A percentile compares a stretch with the other conserved stretches of the same genome.
Evolutionary conservation across 2,113 vertebrate species (phyloP).

Genomic region (Rhinogobius similis): DNA sequence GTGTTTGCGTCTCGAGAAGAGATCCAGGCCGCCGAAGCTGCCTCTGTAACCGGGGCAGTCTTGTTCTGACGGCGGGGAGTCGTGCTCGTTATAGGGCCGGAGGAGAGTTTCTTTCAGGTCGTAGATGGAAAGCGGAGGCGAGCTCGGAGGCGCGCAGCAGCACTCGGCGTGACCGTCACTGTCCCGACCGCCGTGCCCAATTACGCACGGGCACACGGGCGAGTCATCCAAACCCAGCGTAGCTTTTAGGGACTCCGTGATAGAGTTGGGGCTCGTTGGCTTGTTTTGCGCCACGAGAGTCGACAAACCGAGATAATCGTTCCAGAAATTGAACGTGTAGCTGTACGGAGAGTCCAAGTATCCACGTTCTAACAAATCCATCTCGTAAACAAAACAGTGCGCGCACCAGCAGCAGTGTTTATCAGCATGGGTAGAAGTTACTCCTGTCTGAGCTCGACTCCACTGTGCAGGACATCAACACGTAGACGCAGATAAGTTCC

Average conservation of each 20-base stretch:
- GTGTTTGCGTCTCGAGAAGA: conserved; percentile 76
- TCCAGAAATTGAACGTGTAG: conserved; percentile 85
- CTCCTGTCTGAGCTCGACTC: conserved; percentile 20
- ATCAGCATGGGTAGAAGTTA: conserved; percentile 44
- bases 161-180: conserved; percentile 68
- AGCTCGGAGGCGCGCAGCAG: conserved; percentile 69
- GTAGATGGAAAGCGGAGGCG: conserved; percentile 71
- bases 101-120: conserved; percentile 77
- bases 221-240: conserved; percentile 79
- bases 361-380: conserved; percentile 78
- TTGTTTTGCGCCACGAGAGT: conserved; percentile 76
- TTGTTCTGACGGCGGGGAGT: conserved; percentile 55
- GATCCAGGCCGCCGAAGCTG: conserved; percentile 68
- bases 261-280: conserved; percentile 74
- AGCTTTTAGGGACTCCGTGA: conserved; percentile 81
- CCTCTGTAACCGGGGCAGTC: conserved; percentile 61
- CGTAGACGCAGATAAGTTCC: conserved; percentile 52
- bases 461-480: conserved; percentile 42
- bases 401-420: conserved; percentile 14
- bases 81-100: conserved; percentile 67
- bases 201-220: conserved; percentile 71
- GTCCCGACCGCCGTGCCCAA: conserved; percentile 56
- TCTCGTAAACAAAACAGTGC: conserved; percentile 43
- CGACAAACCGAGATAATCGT: conserved; percentile 82
- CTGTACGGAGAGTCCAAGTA: conserved; percentile 77